Evolutionary conservation across 1,140 invertebrate genomes (phyloP).

Genomic region (Dendroctonus ponderosae): DNA sequence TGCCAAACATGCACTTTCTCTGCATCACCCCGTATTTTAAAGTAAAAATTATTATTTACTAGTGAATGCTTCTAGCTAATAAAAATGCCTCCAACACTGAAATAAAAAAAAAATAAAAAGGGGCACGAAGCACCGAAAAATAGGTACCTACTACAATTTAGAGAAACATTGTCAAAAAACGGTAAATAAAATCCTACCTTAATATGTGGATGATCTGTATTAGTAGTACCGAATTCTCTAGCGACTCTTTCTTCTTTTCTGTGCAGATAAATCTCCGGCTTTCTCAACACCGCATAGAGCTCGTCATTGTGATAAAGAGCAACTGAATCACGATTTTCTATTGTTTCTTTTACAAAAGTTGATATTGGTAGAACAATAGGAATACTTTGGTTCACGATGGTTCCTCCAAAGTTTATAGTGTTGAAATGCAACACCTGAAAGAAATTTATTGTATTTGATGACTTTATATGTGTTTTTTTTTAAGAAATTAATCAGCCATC

Average conservation of each 20-base stretch:
- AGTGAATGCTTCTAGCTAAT: too few relatives aligned
- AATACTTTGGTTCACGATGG: constrained; percentile 85
- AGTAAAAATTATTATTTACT: too few relatives aligned
- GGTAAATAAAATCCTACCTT: constrained; percentile 52
- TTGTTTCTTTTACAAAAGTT: constrained; percentile 71
- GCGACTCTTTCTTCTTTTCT: constrained; percentile 92
- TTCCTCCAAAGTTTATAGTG: constrained; percentile 68
- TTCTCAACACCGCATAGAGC: constrained; percentile 80
- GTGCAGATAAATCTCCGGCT: constrained; percentile 92
- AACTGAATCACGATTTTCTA: constrained; percentile 64
- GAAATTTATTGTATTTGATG: too few relatives aligned
- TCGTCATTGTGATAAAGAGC: constrained; percentile 69
- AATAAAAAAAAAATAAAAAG: too few relatives aligned
- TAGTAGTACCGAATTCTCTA: constrained; percentile 89
- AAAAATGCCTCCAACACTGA: too few relatives aligned
- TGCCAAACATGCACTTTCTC: too few relatives aligned
- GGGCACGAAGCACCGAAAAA: too few relatives aligned
- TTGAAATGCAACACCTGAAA: constrained; percentile 81
- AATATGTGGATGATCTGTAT: constrained; percentile 87
- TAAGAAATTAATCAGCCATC: background rate
- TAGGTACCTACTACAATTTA: too few relatives aligned
- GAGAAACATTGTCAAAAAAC: background rate
- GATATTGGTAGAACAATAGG: constrained; percentile 89
- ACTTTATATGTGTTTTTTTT: background rate
- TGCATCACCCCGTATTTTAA: too few relatives aligned